phyloP scores from a whole-genome alignment of 2,113 vertebrate species.

The Antennarius striatus region DNA sequence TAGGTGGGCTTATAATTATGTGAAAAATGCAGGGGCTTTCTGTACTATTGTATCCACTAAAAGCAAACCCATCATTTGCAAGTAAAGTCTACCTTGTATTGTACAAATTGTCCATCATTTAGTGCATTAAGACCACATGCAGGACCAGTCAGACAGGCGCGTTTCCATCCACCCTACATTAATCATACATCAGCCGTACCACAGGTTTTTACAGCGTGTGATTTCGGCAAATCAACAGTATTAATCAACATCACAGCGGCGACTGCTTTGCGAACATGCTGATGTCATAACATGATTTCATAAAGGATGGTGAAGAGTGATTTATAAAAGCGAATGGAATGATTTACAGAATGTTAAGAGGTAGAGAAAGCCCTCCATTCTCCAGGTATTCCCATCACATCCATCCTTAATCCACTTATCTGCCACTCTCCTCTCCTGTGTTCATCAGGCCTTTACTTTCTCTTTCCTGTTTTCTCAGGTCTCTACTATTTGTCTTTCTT shows the following conservation, averaged over 20 bases:
- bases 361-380: not conserved
- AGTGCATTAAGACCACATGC: conserved; percentile 5
- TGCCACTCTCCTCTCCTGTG: not conserved
- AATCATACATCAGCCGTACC: not conserved
- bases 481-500: not conserved
- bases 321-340: not conserved
- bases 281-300: not conserved
- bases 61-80: conserved; percentile 35
- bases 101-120: not conserved
- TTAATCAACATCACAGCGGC: not conserved
- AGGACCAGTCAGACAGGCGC: not conserved
- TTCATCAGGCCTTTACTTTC: not conserved
- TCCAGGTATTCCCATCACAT: not conserved
- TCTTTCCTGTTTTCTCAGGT: not conserved
- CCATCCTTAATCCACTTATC: conserved; percentile 4
- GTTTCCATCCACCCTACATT: not conserved
- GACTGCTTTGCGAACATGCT: no score
- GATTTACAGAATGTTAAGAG: not conserved
- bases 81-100: conserved; percentile 12
- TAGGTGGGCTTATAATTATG: conserved; percentile 4
- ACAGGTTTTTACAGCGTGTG: not conserved
- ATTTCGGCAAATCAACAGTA: not conserved
- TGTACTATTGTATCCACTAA: conserved; percentile 40
- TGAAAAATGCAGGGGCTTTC: conserved; percentile 9
- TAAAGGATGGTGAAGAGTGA: not conserved